Base-by-base conservation (phyloP, 1,140 invertebrate species). In the Euglossa dilemma region DNA sequence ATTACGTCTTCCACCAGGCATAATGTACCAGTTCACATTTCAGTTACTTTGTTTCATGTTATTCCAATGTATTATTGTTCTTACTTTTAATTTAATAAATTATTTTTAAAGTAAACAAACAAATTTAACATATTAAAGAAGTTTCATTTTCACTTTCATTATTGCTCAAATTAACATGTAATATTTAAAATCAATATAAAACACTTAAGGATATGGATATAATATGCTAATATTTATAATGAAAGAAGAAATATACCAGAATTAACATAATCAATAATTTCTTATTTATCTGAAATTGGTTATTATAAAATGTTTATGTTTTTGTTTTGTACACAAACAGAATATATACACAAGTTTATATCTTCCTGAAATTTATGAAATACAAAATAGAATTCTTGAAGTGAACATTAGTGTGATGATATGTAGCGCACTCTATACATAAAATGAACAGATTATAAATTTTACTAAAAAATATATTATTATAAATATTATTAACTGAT, bases 1-100 rank as follows among this genome's bases (percentile, higher is more conserved):
- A 87, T 93, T 93, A 78, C 91, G 89, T 83, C 90, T 91, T 86
- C 93, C 93, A 63, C 91, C 90, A 79, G 93, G 92, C 93, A 94
- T 94, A 81, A 56, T 69, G 67, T 25, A 61, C 23, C 12, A 78
- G 8, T 66, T 83, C 45, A 80, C 28, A 76, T 78, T 63, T 79
- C 78, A 43, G 12, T 61, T 80, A 20, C 11, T 59, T 50, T 43
- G 18, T 6, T 28, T 0, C 28, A 63, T 63, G 20, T 61, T 47
- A 64, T 43, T 25, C 25, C 1, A 12, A 47, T 78, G 25, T 45
- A 16, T 64, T 64, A 47, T 45, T 25, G 6, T 23, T n/a, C 8
- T 71, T 50, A 59, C 36, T 6, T 16, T 18, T 59, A 23, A n/a
- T 18, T 59, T 61, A 64, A 64, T 11, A n/a, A 43, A 16, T 63